Evolutionary conservation across 2,113 vertebrate genomes (phyloP), one percentile per base, ranked within the genome.

Genomic region (Gallinago media): DNA sequence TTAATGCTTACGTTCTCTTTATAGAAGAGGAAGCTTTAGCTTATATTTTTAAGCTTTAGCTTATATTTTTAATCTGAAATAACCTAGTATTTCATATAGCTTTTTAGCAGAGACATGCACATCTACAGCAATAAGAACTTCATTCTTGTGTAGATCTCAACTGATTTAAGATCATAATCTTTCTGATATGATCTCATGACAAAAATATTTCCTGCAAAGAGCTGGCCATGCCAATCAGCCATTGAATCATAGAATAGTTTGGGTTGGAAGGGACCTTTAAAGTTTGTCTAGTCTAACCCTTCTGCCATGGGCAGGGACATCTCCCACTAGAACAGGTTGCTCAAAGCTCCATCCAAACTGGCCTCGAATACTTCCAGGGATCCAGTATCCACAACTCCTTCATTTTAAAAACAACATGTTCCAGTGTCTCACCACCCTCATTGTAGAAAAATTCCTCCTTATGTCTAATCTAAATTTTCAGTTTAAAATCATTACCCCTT

Each of bases 291-390:
- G 55, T 76, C 47, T n/a, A 67, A 10, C 1, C 3, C 6, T 3
- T 1, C 16, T 56, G 46, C 22, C 19, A 15, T 21, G 12, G 9
- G 25, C 15, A 66, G 20, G 27, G 34, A 36, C 18, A 55, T 3
- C 27, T 42, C 17, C 2, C 32, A n/a, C 32, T 47, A 21, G 22
- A 34, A 4, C 5, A 10, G 8, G 6, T 21, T 87, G 46, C 46
- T 80, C 42, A 58, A 1, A 27, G 22, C 12, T 6, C 40, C 7
- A 7, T 75, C 6, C 1, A 4, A 1, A 3, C 44, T 59, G 22
- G 12, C 40, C 32, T 62, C 52, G 22, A 67, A 56, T 12, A 4
- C 9, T 59, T 10, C 8, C n/a, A 56, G 66, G 36, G 17, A 62
- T 1, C 6, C 5, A 10, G 10, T 19, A n/a, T 12, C 34, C 46